Evolutionary conservation across 2,888 invertebrate genomes (phyloP), one percentile per base, ranked within the genome.

Genomic region (Clunio marinus): DNA sequence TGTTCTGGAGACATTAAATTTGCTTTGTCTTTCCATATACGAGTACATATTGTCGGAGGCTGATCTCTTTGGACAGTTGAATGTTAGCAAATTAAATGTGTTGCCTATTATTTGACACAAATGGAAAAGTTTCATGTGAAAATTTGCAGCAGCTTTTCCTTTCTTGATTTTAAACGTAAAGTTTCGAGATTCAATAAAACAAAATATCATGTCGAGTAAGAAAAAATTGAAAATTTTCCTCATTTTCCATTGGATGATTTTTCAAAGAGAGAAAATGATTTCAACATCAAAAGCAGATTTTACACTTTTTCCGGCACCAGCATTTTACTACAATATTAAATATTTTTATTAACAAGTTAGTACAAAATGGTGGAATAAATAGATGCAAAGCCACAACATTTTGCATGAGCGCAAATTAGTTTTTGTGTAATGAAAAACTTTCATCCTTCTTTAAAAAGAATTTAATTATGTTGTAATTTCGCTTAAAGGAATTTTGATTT

Each of bases 291-390:
- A 7, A 17, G 51, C 51, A 51, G 22, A 51, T 51, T 32, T 32
- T 32, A 32, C 13, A 32, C 5, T 32, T 32, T 32, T 32, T n/a
- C n/a, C n/a, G n/a, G n/a, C n/a, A n/a, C n/a, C 27, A 58, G 58
- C 58, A 25, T 24, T 58, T 58, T 24, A 25, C 22, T 27, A 41
- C 62, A 62, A 62, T 51, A 24, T 51, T 51, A 51, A 51, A 51
- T 13, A 20, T 51, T 51, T 51, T 51, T 41, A 62, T 62, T 62
- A 55, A 66, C 46, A 65, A 65, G n/a, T n/a, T n/a, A n/a, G 45
- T 65, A 46, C 63, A 65, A 65, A 66, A 66, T 66, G 66, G 55
- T 66, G 66, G 66, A 55, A 32, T 66, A 35, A 55, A 66, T 55
- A 55, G 51, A 66, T 20, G 66, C 25, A 66, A 62, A 66, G 55